phyloP scores from a whole-genome alignment of 2,797 vertebrate species.

The Vireo griseus region DNA sequence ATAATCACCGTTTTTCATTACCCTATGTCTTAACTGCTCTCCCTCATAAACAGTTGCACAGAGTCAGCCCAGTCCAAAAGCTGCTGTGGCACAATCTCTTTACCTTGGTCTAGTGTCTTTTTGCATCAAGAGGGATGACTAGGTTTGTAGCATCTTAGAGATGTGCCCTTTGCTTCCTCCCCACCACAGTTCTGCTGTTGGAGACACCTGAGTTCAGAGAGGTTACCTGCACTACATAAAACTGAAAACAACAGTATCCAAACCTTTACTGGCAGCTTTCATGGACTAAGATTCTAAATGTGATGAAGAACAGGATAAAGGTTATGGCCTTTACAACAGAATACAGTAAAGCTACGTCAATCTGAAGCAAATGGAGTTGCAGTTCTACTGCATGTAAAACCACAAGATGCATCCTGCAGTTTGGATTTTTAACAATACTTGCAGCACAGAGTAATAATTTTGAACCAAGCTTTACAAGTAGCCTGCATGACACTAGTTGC shows the following conservation, averaged over 20 bases:
- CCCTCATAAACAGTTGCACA: neutral
- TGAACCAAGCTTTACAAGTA: neutral
- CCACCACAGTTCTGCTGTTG: neutral
- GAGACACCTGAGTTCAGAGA: neutral
- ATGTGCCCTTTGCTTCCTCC: neutral
- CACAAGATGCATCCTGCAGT: neutral
- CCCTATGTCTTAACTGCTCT: neutral
- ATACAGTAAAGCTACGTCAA: neutral
- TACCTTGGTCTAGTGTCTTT: neutral
- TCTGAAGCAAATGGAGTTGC: neutral
- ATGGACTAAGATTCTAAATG: neutral
- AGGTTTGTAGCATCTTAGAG: neutral
- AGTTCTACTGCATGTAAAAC: neutral
- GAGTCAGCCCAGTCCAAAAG: neutral
- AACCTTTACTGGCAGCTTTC: neutral
- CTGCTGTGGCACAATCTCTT: neutral
- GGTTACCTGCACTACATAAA: neutral
- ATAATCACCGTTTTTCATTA: neutral
- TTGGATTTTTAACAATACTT: neutral
- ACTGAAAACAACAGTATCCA: neutral
- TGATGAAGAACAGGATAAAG: neutral
- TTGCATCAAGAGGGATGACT: neutral
- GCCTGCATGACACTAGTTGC: neutral
- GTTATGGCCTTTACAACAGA: neutral
- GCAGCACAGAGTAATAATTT: neutral